Percentiles rank a stretch among this genome's conserved stretches.
These are phyloP conservation scores for Zygogramma bicolorata DNA, from an alignment of 2,888 invertebrate species.

Conservation along the genomic window DNA sequence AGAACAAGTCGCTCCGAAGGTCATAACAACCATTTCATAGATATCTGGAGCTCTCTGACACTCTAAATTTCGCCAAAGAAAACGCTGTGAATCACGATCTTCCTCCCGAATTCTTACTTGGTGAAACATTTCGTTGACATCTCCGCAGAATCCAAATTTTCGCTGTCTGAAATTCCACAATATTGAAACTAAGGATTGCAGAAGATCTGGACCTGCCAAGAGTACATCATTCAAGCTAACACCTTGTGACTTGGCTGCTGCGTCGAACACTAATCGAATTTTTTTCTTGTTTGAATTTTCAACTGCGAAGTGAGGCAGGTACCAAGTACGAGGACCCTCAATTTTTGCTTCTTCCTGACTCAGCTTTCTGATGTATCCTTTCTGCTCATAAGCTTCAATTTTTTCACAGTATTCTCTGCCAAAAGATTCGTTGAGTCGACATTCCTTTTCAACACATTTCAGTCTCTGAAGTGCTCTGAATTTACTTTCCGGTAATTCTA, in stretches of 20 bases:
- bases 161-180: background rate
- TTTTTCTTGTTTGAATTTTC: conserved; percentile 4
- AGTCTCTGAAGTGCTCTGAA: background rate
- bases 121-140: conserved; percentile 22
- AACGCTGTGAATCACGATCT: background rate
- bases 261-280: background rate
- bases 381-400: background rate
- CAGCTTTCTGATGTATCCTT: conserved; percentile 5
- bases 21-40: background rate
- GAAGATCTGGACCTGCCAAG: background rate
- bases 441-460: background rate
- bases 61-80: background rate
- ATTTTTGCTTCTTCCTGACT: background rate
- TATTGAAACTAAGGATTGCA: background rate
- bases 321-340: background rate
- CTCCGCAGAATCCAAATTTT: background rate
- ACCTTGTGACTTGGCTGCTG: background rate
- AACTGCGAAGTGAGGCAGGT: background rate
- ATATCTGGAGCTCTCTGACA: background rate
- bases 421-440: background rate
- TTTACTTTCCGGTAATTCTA: too few species aligned
- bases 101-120: background rate
- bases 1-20: background rate
- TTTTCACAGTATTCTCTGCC: background rate
- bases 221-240: background rate